Evolutionary conservation across 2,888 invertebrate species (phyloP), one percentile per base, ranked within the genome.

Genomic region (Priocnemis perturbator): DNA sequence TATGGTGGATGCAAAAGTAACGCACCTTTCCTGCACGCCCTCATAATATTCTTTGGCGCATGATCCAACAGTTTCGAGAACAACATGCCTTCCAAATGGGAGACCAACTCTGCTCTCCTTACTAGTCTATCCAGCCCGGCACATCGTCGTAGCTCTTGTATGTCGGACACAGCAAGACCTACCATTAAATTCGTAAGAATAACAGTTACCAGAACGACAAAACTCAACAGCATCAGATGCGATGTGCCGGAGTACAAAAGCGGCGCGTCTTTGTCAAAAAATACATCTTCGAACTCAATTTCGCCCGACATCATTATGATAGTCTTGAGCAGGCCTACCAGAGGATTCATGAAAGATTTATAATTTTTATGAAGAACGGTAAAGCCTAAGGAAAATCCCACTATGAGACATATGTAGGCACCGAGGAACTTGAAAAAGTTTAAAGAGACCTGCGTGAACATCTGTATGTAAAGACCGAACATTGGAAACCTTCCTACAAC

Each of bases 281-380:
- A 96, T 73, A 96, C 94, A 81, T 96, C 95, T 85, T 96, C 96
- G 77, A 95, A 95, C 86, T 96, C 96, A 59, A 96, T 86, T 87
- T 96, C 96, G 0, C 96, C 96, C 0, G 95, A 94, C 96, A 96
- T 95, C 96, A 96, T 96, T 81, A 96, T 94, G 15, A 96, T 92
- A 0, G 95, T 95, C 89, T 96, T 96, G 0, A 96, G 89, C 0
- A 96, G 84, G 0, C 93, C 92, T 62, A 92, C 91, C 0, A 92
- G 90, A 2, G 95, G 91, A 76, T 93, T 92, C 68, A 89, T 85
- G 85, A 95, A 95, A 0, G 95, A 92, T 30, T 93, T 92, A 84
- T 95, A 94, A 81, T 94, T 94, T 57, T 94, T 93, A 84, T 96
- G 95, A 4, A 96, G 89, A 1, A 96, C 95, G n/a, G 94, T 94